Evolutionary conservation across 2,797 vertebrate genomes (phyloP), one percentile per base, ranked within the genome.

Genomic region (Catharus ustulatus): DNA sequence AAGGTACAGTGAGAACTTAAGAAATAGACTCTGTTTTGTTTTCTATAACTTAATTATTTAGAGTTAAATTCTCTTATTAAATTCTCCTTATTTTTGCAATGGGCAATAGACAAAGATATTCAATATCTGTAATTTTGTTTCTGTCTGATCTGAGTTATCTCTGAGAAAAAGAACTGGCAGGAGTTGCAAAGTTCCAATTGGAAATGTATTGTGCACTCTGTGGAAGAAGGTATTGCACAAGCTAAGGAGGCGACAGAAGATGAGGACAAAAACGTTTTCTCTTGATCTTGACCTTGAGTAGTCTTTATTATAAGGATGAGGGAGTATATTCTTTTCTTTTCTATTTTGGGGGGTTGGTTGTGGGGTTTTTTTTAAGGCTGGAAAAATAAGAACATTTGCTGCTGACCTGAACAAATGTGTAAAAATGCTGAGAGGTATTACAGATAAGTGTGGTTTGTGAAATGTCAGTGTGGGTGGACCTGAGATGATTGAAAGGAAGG

Each of bases 391-490:
- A 97, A 91, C 80, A 91, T 96, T 96, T 97, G 89, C 40, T 92
- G 59, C 68, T 97, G 97, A 97, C 96, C 97, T 95, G 94, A 98
- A 96, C 94, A 95, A 97, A 96, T 74, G 74, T 96, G 95, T 96
- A 84, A 92, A 96, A 96, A 95, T 92, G 11, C 89, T 87, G 68
- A 95, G 89, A 95, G 45, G 94, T 91, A 95, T 93, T 90, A 95
- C 5, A 36, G 93, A 76, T 63, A 67, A 93, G 77, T 89, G 96
- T 96, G 81, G 89, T 94, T 89, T 68, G 81, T 95, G 91, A 97
- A 98, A 97, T 97, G 97, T 97, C 97, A 97, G 86, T 48, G 96
- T 97, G 75, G 97, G 97, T 24, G 89, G 95, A 87, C 73, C 95
- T 92, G 91, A 95, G 95, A 93, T 90, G 96, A 94, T 90, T 80